Evolutionary conservation across 2,113 vertebrate species (phyloP), one percentile per base, ranked within the genome.

Genomic region (Carettochelys insculpta): DNA sequence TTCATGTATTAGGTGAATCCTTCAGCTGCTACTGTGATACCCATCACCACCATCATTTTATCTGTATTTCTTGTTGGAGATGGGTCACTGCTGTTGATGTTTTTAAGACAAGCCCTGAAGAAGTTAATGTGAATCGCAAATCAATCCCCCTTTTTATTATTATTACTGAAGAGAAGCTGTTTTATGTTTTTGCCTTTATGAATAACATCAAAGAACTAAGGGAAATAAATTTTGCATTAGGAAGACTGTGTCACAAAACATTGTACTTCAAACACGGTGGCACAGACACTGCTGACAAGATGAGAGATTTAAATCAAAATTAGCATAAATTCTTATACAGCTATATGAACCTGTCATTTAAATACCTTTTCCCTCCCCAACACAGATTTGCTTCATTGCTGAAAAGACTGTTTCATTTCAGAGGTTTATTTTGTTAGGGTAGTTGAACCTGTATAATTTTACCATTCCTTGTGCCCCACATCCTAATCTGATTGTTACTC

Each of bases 211-310:
- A 97, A 96, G 78, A 93, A 92, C 17, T 80, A 87, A 24, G 17
- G 80, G 85, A 95, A 95, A 94, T 56, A 58, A 92, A 87, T 96
- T 89, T 83, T 83, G 54, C 75, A 88, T 90, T 94, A 90, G 58
- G 78, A 94, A 89, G 19, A 2, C 71, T 90, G 31, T 77, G 84
- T 92, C 19, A 1, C 73, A 94, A 92, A 92, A 80, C 50, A 87
- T 91, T 94, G 95, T 58, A 82, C 75, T 92, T 95, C 92, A 95
- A 93, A 96, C 68, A 91, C 87, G 73, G 83, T 88, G 93, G 78
- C 89, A 86, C 20, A 77, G 50, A 83, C 7, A 96, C 65, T 87
- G 86, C 75, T 91, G 82, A 90, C 86, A 94, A 92, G 86, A 95
- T 29, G 41, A 95, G 84, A 53, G 43, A 95, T 92, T 93, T 91